A percentile compares a stretch with the other conserved stretches of the same genome.
Conservation (phyloP, 2,888 invertebrate species). For the Linnaemya vulpina region DNA sequence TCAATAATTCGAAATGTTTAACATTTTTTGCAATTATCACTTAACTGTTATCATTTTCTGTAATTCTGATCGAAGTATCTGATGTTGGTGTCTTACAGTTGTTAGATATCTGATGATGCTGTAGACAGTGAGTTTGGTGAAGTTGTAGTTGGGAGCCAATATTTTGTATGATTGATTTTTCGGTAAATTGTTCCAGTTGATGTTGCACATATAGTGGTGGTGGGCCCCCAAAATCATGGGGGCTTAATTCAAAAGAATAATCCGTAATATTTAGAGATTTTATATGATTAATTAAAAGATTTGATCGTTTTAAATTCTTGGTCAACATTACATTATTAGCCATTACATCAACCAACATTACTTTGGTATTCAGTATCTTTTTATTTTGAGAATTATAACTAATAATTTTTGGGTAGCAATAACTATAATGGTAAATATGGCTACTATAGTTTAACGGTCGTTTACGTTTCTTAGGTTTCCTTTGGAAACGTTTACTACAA, state of each 20-base stretch:
- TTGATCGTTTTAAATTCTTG: slow-evolving; percentile 65
- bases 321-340: slow-evolving; percentile 82
- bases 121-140: slow-evolving; percentile 18
- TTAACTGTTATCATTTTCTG: slow-evolving; percentile 76
- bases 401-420: slow-evolving; percentile 29
- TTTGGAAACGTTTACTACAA: slow-evolving; percentile 73
- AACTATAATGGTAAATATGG: slow-evolving; percentile 41
- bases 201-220: slow-evolving; percentile 74
- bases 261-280: slow-evolving; percentile 74
- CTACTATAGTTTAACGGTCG: slow-evolving; percentile 53
- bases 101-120: slow-evolving; percentile 22
- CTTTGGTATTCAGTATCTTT: slow-evolving; percentile 73
- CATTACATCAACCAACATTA: slow-evolving; percentile 83
- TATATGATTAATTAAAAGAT: slow-evolving; percentile 71
- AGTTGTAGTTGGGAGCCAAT: slow-evolving; percentile 33
- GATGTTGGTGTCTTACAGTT: background rate
- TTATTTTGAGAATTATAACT: slow-evolving; percentile 43
- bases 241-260: slow-evolving; percentile 81
- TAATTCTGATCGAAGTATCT: slow-evolving; percentile 53
- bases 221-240: slow-evolving; percentile 83
- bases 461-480: slow-evolving; percentile 74
- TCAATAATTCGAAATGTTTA: slow-evolving; percentile 46
- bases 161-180: slow-evolving; percentile 43
- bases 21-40: slow-evolving; percentile 61
- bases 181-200: slow-evolving; percentile 47